Conservation (phyloP, 1,140 invertebrate species). For the Drosophila tristis region DNA sequence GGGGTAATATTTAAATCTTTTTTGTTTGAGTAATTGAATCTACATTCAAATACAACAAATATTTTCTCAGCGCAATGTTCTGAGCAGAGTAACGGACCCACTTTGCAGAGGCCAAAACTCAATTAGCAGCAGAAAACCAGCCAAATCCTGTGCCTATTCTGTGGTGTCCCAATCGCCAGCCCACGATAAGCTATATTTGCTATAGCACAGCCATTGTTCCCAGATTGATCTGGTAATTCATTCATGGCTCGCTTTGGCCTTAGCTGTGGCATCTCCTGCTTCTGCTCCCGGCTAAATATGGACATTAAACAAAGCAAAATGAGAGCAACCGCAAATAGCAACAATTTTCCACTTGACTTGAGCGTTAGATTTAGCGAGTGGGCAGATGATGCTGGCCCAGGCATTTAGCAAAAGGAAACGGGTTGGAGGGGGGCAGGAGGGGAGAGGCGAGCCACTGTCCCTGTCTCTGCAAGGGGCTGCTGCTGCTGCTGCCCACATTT, state of each 20-base stretch:
- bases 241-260: constrained; percentile 31
- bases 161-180: constrained; percentile 14
- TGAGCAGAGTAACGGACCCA: too few relatives aligned
- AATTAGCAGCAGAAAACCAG: neutral
- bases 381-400: constrained; percentile 55
- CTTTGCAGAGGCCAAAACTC: too few relatives aligned
- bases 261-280: constrained; percentile 26
- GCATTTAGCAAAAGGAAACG: constrained; percentile 42
- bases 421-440: neutral
- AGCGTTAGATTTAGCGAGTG: constrained; percentile 58
- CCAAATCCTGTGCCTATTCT: neutral
- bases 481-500: constrained; percentile 66
- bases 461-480: constrained; percentile 7
- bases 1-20: too few relatives aligned
- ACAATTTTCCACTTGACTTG: constrained; percentile 83
- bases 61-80: neutral
- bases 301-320: constrained; percentile 75
- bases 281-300: constrained; percentile 62
- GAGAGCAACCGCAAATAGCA: constrained; percentile 72
- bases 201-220: constrained; percentile 46
- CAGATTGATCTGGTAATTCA: constrained; percentile 56
- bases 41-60: too few relatives aligned
- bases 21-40: too few relatives aligned
- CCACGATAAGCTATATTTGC: constrained; percentile 55
- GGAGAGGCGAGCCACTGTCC: neutral